Conservation (phyloP, 2,888 invertebrate genomes). For the Malthinus seriepunctatus region DNA sequence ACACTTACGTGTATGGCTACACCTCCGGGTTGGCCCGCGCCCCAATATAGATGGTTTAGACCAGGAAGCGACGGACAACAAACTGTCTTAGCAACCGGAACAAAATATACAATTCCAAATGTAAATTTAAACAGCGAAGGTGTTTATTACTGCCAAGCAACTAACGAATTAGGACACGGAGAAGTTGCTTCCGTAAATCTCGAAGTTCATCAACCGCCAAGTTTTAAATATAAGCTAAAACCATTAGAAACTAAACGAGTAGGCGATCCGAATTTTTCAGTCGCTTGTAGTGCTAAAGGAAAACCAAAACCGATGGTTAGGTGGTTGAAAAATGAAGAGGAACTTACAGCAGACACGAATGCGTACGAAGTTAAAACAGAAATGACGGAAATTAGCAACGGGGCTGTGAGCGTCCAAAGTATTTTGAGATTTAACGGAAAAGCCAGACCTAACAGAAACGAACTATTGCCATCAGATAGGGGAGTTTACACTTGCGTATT, state of each 20-base stretch:
- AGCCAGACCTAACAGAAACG: constrained; percentile 74
- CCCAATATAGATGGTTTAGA: constrained; percentile 88
- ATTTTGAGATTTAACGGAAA: constrained; percentile 80
- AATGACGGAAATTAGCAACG: constrained; percentile 75
- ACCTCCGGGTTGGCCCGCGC: constrained; percentile 92
- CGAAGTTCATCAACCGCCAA: constrained; percentile 87
- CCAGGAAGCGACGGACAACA: constrained; percentile 69
- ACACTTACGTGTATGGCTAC: constrained; percentile 84
- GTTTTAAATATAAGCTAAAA: constrained; percentile 79
- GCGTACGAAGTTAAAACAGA: constrained; percentile 82
- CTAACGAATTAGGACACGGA: constrained; percentile 86
- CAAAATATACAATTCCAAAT: constrained; percentile 82
- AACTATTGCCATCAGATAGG: constrained; percentile 80
- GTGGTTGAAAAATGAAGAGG: constrained; percentile 86
- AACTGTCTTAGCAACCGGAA: constrained; percentile 74
- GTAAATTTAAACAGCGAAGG: constrained; percentile 87
- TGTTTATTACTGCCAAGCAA: constrained; percentile 87
- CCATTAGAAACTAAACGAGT: constrained; percentile 80
- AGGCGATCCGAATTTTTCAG: constrained; percentile 77
- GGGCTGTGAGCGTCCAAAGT: constrained; percentile 82
- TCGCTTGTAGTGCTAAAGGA: constrained; percentile 84
- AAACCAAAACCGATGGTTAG: constrained; percentile 83
- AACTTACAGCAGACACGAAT: constrained; percentile 75
- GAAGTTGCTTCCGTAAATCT: constrained; percentile 81
- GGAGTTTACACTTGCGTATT: constrained; percentile 88